Conservation (phyloP, 2,797 vertebrate species). For the Anableps anableps region DNA sequence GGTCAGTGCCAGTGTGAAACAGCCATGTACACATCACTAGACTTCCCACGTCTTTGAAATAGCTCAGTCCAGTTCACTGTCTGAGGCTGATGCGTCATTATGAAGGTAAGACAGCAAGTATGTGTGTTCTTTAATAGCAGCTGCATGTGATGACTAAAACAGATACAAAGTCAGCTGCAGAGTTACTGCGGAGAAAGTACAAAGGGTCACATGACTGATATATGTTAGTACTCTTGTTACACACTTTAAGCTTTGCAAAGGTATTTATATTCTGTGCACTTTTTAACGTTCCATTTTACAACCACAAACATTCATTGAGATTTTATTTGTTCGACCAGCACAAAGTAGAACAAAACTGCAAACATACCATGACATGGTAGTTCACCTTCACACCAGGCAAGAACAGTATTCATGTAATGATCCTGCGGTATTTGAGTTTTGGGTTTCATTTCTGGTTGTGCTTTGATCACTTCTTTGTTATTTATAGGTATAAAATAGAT, state of each 20-base stretch:
- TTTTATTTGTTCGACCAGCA: neutral
- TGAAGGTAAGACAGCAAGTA: constrained; percentile 1
- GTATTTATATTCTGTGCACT: neutral
- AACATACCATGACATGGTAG: neutral
- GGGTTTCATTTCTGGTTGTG: neutral
- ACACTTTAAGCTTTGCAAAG: neutral
- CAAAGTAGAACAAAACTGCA: neutral
- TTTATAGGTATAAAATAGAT: no score
- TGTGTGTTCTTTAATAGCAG: constrained; percentile 12
- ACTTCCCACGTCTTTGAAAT: constrained; percentile 3
- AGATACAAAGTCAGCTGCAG: neutral
- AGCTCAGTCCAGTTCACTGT: constrained; percentile 12
- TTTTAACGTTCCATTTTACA: neutral
- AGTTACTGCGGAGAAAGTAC: neutral
- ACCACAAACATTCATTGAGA: neutral
- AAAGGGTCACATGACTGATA: neutral
- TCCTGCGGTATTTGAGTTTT: neutral
- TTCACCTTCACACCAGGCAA: neutral
- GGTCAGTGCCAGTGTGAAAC: constrained; percentile 35
- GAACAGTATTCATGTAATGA: neutral
- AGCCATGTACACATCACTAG: constrained; percentile 47
- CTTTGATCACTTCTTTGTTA: neutral
- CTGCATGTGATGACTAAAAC: neutral
- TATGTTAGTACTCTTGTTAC: neutral
- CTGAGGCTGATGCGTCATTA: constrained; percentile 31